phyloP scores from a whole-genome alignment of 2,888 invertebrate genomes.

The Noctua comes region DNA sequence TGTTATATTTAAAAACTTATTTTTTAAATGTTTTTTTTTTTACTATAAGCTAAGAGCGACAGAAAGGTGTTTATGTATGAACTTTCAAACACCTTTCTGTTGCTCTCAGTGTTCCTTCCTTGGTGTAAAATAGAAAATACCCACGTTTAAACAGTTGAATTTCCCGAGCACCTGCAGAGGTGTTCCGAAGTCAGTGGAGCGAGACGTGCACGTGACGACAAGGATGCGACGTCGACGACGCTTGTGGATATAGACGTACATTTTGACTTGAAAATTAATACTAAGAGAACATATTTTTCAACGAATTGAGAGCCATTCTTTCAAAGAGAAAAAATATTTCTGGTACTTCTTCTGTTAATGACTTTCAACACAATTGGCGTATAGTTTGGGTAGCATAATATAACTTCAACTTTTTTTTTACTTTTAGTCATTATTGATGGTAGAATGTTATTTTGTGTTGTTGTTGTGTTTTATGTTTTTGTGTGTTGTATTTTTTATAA shows the following conservation, averaged over 20 bases:
- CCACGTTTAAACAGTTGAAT: slow-evolving; percentile 19
- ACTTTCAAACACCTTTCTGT: neutral
- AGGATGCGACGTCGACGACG: slow-evolving; percentile 10
- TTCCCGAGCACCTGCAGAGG: slow-evolving; percentile 46
- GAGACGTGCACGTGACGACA: slow-evolving; percentile 48
- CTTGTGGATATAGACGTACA: slow-evolving; percentile 1
- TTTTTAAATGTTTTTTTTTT: too few species aligned
- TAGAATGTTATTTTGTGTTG: neutral
- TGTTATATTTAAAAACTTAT: too few species aligned
- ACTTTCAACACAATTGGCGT: neutral
- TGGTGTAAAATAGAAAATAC: slow-evolving; percentile 20
- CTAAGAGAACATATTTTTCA: neutral
- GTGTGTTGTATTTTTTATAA: too few species aligned
- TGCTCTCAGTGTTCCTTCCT: neutral
- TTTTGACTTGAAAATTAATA: slow-evolving; percentile 12
- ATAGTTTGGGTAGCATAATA: too few species aligned
- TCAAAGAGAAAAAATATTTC: neutral
- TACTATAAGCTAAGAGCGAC: too few species aligned
- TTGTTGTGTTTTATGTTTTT: too few species aligned
- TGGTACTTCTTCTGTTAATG: neutral
- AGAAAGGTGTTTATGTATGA: too few species aligned
- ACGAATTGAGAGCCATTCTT: neutral
- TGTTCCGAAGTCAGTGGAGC: slow-evolving; percentile 52
- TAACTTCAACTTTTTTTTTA: too few species aligned
- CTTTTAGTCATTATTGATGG: neutral